phyloP scores from a whole-genome alignment of 30 jellyfish, hydroid and myxozoan species.

The Chrysaora quinquecirrha region DNA sequence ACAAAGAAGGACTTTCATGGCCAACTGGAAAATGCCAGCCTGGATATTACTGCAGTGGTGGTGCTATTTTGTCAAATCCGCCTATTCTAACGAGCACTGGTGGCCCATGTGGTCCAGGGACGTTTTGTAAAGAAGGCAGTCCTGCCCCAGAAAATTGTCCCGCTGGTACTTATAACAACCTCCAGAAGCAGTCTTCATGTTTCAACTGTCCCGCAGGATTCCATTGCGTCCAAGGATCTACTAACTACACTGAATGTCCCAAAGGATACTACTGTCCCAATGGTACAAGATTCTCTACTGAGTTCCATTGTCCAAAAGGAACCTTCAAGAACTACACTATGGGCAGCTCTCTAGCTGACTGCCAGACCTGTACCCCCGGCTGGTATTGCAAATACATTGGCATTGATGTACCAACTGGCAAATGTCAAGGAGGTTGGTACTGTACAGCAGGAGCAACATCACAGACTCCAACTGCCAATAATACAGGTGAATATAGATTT shows the following conservation, averaged over 20 bases:
- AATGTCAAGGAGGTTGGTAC: constrained; percentile 95
- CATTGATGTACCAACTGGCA: constrained; percentile 67
- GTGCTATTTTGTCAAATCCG: constrained; percentile 79
- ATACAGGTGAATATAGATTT: constrained; percentile 36
- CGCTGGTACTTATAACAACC: constrained; percentile 81
- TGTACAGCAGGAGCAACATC: constrained; percentile 94
- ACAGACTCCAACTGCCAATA: constrained; percentile 76
- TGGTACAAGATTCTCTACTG: constrained; percentile 65
- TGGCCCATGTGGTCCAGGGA: constrained; percentile 93
- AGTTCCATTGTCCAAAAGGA: constrained; percentile 93
- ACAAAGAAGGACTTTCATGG: constrained; percentile 78
- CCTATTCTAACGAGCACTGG: constrained; percentile 56
- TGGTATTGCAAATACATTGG: constrained; percentile 84
- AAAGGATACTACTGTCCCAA: constrained; percentile 93
- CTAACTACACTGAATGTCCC: constrained; percentile 72
- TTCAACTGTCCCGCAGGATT: constrained; percentile 82
- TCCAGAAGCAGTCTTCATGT: constrained; percentile 73
- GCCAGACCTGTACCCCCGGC: constrained; percentile 94
- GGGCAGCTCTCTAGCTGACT: constrained; percentile 72
- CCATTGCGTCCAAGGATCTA: constrained; percentile 79
- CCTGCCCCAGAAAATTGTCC: constrained; percentile 72
- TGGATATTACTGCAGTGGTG: constrained; percentile 88
- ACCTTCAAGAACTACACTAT: constrained; percentile 86
- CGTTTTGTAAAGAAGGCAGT: constrained; percentile 76
- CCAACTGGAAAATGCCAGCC: constrained; percentile 89